Percentiles rank a stretch among this genome's conserved stretches.
These are phyloP conservation scores for Scatophagus argus DNA, from an alignment of 2,113 vertebrate species.

Conservation along the genomic window DNA sequence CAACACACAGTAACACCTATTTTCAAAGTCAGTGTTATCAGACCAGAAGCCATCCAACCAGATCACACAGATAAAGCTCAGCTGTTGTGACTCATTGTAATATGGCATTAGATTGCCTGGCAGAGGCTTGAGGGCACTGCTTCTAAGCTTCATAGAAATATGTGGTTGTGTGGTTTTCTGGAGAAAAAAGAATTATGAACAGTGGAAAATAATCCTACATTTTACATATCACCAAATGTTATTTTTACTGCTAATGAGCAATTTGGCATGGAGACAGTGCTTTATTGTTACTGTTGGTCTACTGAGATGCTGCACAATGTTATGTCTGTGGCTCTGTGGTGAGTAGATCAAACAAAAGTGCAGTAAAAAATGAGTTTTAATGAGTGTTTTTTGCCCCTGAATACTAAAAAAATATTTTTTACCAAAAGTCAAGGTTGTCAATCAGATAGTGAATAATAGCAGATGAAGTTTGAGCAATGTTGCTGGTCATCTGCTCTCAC, in stretches of 20 bases:
- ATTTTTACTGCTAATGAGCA: slow-evolving; percentile 65
- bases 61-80: slow-evolving; percentile 57
- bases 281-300: slow-evolving; percentile 54
- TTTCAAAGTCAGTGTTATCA: slow-evolving; percentile 64
- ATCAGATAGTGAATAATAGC: not conserved
- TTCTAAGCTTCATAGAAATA: slow-evolving; percentile 35
- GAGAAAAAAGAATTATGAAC: slow-evolving; percentile 25
- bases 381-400: slow-evolving; percentile 5
- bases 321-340: slow-evolving; percentile 22
- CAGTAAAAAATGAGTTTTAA: slow-evolving; percentile 42
- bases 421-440: slow-evolving; percentile 9
- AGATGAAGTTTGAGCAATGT: slow-evolving; percentile 7
- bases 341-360: slow-evolving; percentile 49
- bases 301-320: slow-evolving; percentile 27
- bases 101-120: slow-evolving; percentile 40
- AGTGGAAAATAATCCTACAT: slow-evolving; percentile 24
- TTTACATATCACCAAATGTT: slow-evolving; percentile 30
- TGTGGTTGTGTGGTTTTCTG: slow-evolving; percentile 20
- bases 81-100: slow-evolving; percentile 44
- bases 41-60: slow-evolving; percentile 54
- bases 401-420: not conserved
- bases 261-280: slow-evolving; percentile 60
- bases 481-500: slow-evolving; percentile 35
- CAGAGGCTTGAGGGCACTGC: slow-evolving; percentile 36
- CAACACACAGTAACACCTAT: slow-evolving; percentile 48